Evolutionary conservation across 2,797 vertebrate genomes (phyloP), one percentile per base, ranked within the genome.

Genomic region (Todus mexicanus): DNA sequence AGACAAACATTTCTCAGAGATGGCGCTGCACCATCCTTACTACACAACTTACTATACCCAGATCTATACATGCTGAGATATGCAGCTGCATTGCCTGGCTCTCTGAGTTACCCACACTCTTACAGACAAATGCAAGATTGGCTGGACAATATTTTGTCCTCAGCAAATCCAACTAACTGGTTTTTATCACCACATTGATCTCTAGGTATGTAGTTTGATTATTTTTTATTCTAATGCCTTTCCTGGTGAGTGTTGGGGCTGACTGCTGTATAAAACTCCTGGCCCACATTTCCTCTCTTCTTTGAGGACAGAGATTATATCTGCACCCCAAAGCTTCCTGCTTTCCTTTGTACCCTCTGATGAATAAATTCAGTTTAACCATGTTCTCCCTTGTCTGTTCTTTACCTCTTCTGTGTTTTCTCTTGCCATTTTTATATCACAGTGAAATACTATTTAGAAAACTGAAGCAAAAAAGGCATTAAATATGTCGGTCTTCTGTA

Each of bases 401-500:
- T 87, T 87, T 63, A 65, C 61, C 45, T 47, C 33, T 66, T 79
- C 66, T 78, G 9, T 16, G 51, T 84, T 17, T 2, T 71, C 4
- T 63, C 81, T 89, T 89, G 10, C 40, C 18, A 22, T 12, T 21
- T 75, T 83, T 53, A 18, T 37, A 83, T 69, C 79, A 81, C 35
- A 75, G 35, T 70, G 47, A 86, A 70, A 26, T 0, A 1, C 5
- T 4, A 33, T 70, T 25, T 64, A 57, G 40, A 87, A 91, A 91
- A 89, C 14, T 76, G 60, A 89, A 92, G 56, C 12, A 43, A 73
- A 85, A n/a, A 94, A 40, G 10, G 5, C 48, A 90, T 84, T 93
- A 93, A 95, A 92, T 64, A 60, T 42, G 31, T 82, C 16, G 3
- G 75, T 37, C 37, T 87, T 96, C 91, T 85, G 61, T 87, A 92